Evolutionary conservation across 2,797 vertebrate species (phyloP).

Genomic region (Myoxocephalus aenaeus): DNA sequence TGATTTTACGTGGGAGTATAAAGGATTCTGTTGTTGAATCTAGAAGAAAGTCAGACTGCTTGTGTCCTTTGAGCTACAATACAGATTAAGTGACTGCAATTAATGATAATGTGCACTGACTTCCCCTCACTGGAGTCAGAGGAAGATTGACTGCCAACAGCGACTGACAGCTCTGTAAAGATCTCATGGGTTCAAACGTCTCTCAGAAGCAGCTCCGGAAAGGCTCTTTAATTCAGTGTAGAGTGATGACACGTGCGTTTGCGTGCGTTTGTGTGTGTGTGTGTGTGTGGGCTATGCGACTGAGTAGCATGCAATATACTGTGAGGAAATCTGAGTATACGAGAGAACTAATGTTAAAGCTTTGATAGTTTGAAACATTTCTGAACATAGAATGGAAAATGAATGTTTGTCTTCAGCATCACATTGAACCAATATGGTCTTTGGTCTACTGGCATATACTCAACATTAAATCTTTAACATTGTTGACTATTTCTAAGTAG

Average conservation of each 20-base stretch:
- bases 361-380: background rate
- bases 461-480: background rate
- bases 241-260: background rate
- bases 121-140: constrained; percentile 1
- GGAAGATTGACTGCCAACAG: constrained; percentile 6
- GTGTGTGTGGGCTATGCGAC: background rate
- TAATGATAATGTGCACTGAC: constrained; percentile 28
- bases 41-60: background rate
- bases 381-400: background rate
- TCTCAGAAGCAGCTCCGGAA: constrained; percentile 31
- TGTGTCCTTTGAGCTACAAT: background rate
- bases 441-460: background rate
- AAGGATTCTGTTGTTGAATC: background rate
- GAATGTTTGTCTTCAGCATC: constrained; percentile 2
- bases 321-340: background rate
- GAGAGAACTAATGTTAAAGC: background rate
- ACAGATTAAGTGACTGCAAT: constrained; percentile 32
- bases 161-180: constrained; percentile 28
- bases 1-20: background rate
- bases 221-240: constrained; percentile 34
- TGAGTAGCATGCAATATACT: background rate
- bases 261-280: background rate
- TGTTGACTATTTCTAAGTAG: background rate
- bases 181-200: constrained; percentile 9
- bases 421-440: constrained; percentile 5